A percentile compares a stretch with the other conserved stretches of the same genome.
phyloP scores from a whole-genome alignment of 2,113 vertebrate species.

The Cavia porcellus region DNA sequence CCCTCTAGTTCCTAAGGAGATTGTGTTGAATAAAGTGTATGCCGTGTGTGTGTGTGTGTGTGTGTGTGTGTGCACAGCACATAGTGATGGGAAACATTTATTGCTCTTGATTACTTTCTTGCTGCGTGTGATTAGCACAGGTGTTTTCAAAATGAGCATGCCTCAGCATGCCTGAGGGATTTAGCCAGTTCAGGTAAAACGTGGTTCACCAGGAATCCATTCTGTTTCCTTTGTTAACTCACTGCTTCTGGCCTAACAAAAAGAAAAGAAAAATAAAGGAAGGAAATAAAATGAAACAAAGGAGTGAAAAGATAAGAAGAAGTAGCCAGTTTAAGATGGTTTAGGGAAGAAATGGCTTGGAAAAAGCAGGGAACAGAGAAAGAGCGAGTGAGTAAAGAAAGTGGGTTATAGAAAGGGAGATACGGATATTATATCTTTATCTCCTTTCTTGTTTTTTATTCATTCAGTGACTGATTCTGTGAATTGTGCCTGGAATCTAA shows the following conservation, averaged over 20 bases:
- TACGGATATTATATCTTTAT: background rate
- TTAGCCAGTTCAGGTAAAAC: background rate
- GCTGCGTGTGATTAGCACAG: background rate
- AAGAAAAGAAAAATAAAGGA: background rate
- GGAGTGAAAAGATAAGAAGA: background rate
- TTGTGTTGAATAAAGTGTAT: accelerated
- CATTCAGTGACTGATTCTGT: background rate
- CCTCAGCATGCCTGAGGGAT: background rate
- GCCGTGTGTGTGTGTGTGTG: background rate
- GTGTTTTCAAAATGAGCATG: background rate
- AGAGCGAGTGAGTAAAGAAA: background rate
- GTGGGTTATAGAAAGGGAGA: background rate
- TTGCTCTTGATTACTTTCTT: background rate
- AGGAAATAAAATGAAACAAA: background rate
- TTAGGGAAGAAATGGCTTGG: background rate
- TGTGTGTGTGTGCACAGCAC: background rate
- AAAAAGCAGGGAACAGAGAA: background rate
- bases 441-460: background rate
- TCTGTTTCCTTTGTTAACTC: background rate
- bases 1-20: background rate
- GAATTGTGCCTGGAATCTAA: background rate
- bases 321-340: background rate
- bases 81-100: background rate
- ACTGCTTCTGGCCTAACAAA: background rate
- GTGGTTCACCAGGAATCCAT: background rate